These are phyloP conservation scores for Phenacoccus solenopsis DNA, from an alignment of 1,140 invertebrate species.

Conservation along the genomic window DNA sequence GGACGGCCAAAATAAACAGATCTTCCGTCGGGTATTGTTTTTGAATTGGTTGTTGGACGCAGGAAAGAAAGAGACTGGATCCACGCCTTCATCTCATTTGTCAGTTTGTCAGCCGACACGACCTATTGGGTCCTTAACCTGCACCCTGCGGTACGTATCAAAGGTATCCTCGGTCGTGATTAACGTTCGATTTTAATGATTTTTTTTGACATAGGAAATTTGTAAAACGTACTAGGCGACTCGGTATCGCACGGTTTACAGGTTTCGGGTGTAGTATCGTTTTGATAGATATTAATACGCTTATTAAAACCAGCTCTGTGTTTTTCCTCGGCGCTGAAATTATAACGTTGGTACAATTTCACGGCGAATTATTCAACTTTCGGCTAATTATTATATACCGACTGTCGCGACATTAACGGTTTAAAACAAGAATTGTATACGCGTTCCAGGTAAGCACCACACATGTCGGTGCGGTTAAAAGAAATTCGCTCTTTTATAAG, in stretches of 20 bases:
- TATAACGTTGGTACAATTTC: constrained; percentile 4
- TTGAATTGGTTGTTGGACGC: background rate
- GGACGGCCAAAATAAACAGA: background rate
- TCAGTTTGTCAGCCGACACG: constrained; percentile 12
- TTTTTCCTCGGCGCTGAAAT: background rate
- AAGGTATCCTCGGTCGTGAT: background rate
- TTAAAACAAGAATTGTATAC: background rate
- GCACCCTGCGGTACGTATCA: background rate
- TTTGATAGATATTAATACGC: constrained; percentile 9
- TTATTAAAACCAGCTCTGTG: background rate
- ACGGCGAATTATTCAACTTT: background rate
- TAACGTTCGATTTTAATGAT: constrained; percentile 3
- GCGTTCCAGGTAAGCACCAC: background rate
- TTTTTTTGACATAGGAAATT: constrained; percentile 3
- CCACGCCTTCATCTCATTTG: constrained; percentile 13
- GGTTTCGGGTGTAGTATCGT: background rate
- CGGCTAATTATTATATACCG: background rate
- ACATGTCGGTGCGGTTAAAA: background rate
- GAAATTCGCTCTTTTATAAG: background rate
- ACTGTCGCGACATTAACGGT: background rate
- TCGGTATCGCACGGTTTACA: background rate
- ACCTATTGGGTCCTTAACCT: background rate
- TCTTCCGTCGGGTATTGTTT: constrained; percentile 11
- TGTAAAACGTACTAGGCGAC: background rate
- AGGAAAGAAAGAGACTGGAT: background rate